phyloP scores from a whole-genome alignment of 1,140 invertebrate species.

The Drosophila mojavensis region DNA sequence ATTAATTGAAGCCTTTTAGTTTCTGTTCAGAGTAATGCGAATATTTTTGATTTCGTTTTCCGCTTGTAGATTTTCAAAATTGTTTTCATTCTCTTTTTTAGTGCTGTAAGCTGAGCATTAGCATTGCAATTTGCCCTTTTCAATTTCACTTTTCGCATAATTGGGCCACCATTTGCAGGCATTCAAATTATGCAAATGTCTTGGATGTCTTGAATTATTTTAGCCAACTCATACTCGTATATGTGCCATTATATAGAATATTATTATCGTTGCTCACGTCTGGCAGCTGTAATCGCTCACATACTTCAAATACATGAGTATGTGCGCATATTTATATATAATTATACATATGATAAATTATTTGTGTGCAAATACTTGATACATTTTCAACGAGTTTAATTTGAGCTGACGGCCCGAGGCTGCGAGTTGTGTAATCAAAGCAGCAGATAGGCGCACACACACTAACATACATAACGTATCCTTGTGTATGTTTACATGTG shows the following conservation, averaged over 20 bases:
- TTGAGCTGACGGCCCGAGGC: conserved; percentile 19
- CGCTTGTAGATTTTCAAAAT: too few species aligned
- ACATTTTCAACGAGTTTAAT: conserved; percentile 18
- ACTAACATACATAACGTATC: not conserved
- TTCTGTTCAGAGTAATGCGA: too few species aligned
- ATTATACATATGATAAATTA: not conserved
- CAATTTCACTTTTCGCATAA: conserved; percentile 21
- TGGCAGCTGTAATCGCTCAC: conserved; percentile 1
- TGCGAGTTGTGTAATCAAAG: conserved; percentile 59
- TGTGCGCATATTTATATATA: not conserved
- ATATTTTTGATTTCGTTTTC: too few species aligned
- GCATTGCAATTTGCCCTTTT: conserved; percentile 7
- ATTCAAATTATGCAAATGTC: conserved; percentile 34
- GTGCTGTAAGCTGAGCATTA: conserved; percentile 1
- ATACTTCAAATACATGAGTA: not conserved
- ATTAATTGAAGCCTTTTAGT: too few species aligned
- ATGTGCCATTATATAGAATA: not conserved
- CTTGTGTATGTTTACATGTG: conserved; percentile 11
- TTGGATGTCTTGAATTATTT: not conserved
- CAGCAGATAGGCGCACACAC: conserved; percentile 26
- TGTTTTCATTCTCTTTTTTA: not conserved
- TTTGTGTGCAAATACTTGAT: conserved; percentile 34
- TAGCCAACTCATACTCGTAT: not conserved
- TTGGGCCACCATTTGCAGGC: conserved; percentile 26
- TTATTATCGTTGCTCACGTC: conserved; percentile 14